Base-by-base conservation (phyloP, 1,140 invertebrate genomes). In the Chlorops oryzae region DNA sequence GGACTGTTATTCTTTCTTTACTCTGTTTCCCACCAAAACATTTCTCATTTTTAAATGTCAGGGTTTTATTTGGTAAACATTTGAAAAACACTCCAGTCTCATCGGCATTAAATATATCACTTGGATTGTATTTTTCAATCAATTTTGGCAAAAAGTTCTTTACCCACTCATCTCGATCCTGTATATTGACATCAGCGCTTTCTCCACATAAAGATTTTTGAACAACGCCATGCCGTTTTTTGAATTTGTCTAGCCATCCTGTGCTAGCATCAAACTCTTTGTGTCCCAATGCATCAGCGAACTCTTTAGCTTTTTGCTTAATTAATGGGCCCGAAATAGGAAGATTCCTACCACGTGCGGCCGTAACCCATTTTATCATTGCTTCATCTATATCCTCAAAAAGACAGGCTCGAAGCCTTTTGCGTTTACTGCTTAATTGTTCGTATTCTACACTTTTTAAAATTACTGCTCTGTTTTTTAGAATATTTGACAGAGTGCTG, bases 351-450 rank as follows among this genome's bases (percentile, higher is more conserved):
- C 43, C 24, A 28, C 28, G 17, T 18, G 43, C 9, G n/a, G 15
- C 43, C 17, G 15, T 15, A 32, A 32, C n/a, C 9, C 43, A 46
- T 46, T 32, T 46, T 17, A 46, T 1, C 43, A 46, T 32, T 32
- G 10, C 43, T 34, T 46, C 43, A 34, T 46, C 43, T 32, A 34
- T 28, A 32, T 46, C 24, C n/a, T 46, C 43, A 34, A 46, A 46
- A 17, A 17, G 12, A n/a, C 43, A 46, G 3, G 24, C 34, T 46
- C 43, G 28, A 46, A 34, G 43, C 4, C 9, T n/a, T n/a, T n/a
- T n/a, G n/a, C n/a, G n/a, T n/a, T n/a, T n/a, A n/a, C n/a, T n/a
- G n/a, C n/a, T n/a, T n/a, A n/a, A n/a, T n/a, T n/a, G n/a, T n/a
- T n/a, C n/a, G n/a, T n/a, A n/a, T n/a, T n/a, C n/a, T n/a, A n/a